phyloP scores from a whole-genome alignment of 2,113 vertebrate species.

The Hiodon tergisus region DNA sequence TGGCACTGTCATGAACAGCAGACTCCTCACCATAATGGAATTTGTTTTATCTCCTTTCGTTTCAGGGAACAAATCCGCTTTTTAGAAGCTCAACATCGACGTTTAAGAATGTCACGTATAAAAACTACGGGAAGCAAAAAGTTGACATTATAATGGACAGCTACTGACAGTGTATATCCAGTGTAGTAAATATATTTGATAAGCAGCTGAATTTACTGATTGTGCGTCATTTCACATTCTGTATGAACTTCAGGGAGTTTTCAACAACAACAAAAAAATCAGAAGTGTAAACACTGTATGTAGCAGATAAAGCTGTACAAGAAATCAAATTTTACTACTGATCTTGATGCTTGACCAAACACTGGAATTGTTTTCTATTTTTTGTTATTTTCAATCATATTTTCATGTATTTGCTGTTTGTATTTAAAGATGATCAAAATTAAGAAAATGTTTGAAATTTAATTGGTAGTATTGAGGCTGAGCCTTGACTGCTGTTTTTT shows the following conservation, averaged over 20 bases:
- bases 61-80: constrained; percentile 89
- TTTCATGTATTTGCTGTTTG: constrained; percentile 17
- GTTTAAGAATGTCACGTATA: constrained; percentile 95
- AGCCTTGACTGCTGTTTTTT: constrained; percentile 49
- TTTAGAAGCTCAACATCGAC: constrained; percentile 92
- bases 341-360: constrained; percentile 39
- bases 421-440: constrained; percentile 35
- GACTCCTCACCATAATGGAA: neutral
- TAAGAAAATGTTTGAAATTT: constrained; percentile 31
- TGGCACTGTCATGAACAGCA: neutral
- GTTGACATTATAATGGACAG: constrained; percentile 50
- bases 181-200: constrained; percentile 31
- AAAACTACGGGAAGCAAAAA: constrained; percentile 70
- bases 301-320: constrained; percentile 21
- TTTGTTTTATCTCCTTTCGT: constrained; percentile 28
- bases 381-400: constrained; percentile 10
- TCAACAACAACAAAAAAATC: neutral
- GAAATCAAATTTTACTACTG: constrained; percentile 25
- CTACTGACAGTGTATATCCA: constrained; percentile 44
- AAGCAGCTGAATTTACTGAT: constrained; percentile 43
- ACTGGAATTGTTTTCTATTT: constrained; percentile 41
- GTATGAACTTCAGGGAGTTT: constrained; percentile 31
- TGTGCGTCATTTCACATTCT: constrained; percentile 29
- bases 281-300: neutral
- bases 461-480: constrained; percentile 53